Evolutionary conservation across 2,113 vertebrate species (phyloP).

Genomic region (Trogon surrucura): DNA sequence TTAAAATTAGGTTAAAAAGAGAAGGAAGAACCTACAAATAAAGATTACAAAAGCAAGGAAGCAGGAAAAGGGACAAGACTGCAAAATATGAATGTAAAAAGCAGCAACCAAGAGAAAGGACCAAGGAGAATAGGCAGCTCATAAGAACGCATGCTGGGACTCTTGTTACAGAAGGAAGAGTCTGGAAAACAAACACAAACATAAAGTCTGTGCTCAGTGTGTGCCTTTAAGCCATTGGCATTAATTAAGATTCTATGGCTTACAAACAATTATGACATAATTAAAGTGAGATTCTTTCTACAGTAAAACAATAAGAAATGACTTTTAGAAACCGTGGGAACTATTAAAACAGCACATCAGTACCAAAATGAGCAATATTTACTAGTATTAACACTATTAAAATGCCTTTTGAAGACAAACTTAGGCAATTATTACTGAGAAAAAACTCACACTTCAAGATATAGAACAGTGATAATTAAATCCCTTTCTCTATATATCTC

Average conservation of each 20-base stretch:
- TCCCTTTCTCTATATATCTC: constrained; percentile 74
- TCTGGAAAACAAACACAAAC: constrained; percentile 71
- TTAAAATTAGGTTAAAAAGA: neutral
- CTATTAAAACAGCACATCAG: constrained; percentile 79
- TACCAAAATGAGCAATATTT: constrained; percentile 85
- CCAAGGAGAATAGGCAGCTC: neutral
- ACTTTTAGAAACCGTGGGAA: constrained; percentile 81
- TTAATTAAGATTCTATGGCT: constrained; percentile 86
- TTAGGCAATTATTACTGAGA: constrained; percentile 80
- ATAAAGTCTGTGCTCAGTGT: constrained; percentile 69
- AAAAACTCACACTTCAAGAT: constrained; percentile 74
- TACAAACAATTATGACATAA: constrained; percentile 86
- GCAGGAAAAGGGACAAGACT: neutral
- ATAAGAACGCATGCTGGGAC: neutral
- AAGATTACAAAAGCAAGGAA: neutral
- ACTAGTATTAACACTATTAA: constrained; percentile 83
- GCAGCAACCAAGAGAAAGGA: neutral
- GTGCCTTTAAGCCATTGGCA: constrained; percentile 80
- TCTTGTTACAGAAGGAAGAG: constrained; percentile 55
- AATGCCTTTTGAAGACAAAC: constrained; percentile 84
- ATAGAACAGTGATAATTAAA: constrained; percentile 82
- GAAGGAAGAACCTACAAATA: neutral
- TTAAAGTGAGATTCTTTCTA: constrained; percentile 84
- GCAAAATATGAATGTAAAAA: neutral
- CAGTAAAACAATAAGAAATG: constrained; percentile 83